Evolutionary conservation across 2,113 vertebrate species (phyloP).

Genomic region (Sardina pilchardus): DNA sequence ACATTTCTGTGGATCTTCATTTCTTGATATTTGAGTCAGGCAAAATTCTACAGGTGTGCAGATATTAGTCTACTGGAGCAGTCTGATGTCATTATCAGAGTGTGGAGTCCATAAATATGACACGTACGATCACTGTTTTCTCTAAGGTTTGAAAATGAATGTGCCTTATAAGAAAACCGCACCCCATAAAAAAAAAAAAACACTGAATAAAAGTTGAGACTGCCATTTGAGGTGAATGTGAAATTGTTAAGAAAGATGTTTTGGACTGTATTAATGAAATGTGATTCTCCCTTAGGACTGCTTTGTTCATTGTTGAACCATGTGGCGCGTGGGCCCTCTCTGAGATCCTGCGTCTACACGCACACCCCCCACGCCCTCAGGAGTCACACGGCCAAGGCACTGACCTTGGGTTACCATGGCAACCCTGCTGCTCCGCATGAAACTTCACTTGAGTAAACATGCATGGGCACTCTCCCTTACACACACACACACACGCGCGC

Average conservation of each 20-base stretch:
- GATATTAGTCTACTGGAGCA: not conserved
- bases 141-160: not conserved
- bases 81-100: not conserved
- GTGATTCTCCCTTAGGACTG: not conserved
- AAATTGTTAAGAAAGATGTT: not conserved
- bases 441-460: constrained; percentile 41
- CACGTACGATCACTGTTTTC: not conserved
- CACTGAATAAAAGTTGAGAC: not conserved
- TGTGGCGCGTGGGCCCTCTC: not conserved
- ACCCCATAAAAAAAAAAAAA: not conserved
- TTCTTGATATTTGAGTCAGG: no score
- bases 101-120: not conserved
- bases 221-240: not conserved
- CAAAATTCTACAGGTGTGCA: not conserved
- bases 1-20: not conserved
- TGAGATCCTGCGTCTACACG: not conserved
- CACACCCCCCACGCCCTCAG: constrained; percentile 19
- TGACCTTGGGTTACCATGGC: constrained; percentile 49
- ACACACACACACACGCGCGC: constrained; percentile 9
- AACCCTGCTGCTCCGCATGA: constrained; percentile 39
- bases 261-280: not conserved
- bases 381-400: constrained; percentile 30
- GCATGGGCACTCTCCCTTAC: not conserved
- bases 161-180: not conserved
- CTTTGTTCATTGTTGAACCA: not conserved